These are phyloP conservation scores for Augiades crinisus DNA, from an alignment of 2,888 invertebrate genomes.

Conservation along the genomic window DNA sequence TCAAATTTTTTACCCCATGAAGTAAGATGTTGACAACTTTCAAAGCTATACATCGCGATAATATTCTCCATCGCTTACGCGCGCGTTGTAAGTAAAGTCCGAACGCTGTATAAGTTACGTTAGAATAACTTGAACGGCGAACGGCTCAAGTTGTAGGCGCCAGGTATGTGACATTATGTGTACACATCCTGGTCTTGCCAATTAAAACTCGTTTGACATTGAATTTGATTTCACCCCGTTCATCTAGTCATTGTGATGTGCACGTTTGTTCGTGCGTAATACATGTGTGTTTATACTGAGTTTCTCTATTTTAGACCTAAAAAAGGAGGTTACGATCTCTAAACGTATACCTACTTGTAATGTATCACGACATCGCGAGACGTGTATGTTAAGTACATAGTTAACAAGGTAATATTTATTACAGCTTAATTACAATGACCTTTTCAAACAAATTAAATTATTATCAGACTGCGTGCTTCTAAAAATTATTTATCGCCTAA, in stretches of 20 bases:
- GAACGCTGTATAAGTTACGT: background rate
- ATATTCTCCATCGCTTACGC: background rate
- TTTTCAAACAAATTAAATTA: too few relatives aligned
- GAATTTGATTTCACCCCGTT: slow-evolving; percentile 12
- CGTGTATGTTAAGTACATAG: too few relatives aligned
- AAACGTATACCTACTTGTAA: too few relatives aligned
- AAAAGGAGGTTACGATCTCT: too few relatives aligned
- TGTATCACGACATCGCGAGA: too few relatives aligned
- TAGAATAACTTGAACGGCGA: background rate
- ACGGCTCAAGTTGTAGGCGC: background rate
- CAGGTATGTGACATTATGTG: slow-evolving; percentile 28
- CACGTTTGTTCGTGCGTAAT: background rate
- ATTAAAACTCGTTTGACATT: slow-evolving; percentile 28
- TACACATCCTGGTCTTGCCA: slow-evolving; percentile 22
- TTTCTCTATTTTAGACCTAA: too few relatives aligned
- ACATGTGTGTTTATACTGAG: too few relatives aligned
- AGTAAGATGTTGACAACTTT: background rate
- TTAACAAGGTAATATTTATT: too few relatives aligned
- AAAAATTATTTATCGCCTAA: too few relatives aligned
- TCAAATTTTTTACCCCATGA: too few relatives aligned
- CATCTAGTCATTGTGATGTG: background rate
- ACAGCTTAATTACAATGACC: too few relatives aligned
- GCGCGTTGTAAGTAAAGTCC: background rate
- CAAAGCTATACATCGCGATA: background rate
- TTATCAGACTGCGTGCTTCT: too few relatives aligned